Percentiles rank a stretch among this genome's conserved stretches.
These are phyloP conservation scores for Macaria notata DNA, from an alignment of 2,888 invertebrate species.

Conservation along the genomic window DNA sequence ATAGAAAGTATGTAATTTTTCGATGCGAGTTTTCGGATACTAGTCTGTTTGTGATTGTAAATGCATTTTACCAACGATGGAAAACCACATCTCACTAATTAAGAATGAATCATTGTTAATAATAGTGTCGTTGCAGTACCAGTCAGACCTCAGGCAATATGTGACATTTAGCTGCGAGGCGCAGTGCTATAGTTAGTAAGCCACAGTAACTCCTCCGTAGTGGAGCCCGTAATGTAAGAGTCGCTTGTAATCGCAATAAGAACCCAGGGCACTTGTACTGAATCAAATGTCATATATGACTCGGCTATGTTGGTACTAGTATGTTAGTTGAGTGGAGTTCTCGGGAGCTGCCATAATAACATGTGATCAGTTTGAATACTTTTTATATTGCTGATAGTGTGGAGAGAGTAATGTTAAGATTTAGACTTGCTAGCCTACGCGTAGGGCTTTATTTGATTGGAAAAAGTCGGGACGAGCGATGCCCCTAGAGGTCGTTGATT, in stretches of 20 bases:
- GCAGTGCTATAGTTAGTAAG: constrained; percentile 36
- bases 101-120: constrained; percentile 71
- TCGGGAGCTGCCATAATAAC: constrained; percentile 79
- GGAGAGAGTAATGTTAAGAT: constrained; percentile 72
- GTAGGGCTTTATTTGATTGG: constrained; percentile 77
- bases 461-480: constrained; percentile 54
- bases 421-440: constrained; percentile 79
- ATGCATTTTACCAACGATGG: constrained; percentile 77
- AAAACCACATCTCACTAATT: constrained; percentile 76
- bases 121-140: constrained; percentile 50
- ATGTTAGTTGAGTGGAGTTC: constrained; percentile 72
- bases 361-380: constrained; percentile 82
- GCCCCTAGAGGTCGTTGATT: constrained; percentile 44
- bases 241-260: constrained; percentile 52
- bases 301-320: constrained; percentile 60
- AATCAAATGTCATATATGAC: constrained; percentile 70
- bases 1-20: constrained; percentile 66
- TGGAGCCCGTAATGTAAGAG: constrained; percentile 43
- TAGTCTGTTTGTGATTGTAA: constrained; percentile 80
- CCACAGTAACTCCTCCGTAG: not conserved
- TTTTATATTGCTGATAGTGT: constrained; percentile 77
- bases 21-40: constrained; percentile 73
- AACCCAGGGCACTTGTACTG: constrained; percentile 53
- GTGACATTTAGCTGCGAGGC: constrained; percentile 68
- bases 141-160: constrained; percentile 49